Percentiles rank a stretch among this genome's conserved stretches.
Evolutionary conservation across 2,797 vertebrate genomes (phyloP).

Genomic region (Falco biarmicus): DNA sequence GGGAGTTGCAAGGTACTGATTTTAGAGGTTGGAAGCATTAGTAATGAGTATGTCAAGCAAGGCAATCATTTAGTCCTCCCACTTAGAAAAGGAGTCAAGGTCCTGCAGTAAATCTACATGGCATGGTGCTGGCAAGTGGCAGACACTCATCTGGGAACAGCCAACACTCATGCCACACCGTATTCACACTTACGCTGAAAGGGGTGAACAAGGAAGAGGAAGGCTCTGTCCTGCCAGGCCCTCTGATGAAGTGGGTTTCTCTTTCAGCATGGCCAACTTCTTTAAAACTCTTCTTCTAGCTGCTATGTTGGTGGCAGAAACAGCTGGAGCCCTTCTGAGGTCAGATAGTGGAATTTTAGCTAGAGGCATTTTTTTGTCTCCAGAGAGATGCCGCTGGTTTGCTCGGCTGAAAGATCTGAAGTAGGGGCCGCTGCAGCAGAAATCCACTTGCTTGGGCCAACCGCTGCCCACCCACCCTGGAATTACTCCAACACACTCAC

Average conservation of each 20-base stretch:
- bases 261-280: neutral
- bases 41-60: neutral
- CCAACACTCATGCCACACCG: neutral
- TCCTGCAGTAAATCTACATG: neutral
- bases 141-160: neutral
- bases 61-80: rapidly evolving
- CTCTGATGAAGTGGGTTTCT: neutral
- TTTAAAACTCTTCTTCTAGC: slow-evolving; percentile 15
- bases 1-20: neutral
- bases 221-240: neutral
- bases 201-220: neutral
- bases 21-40: neutral
- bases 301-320: slow-evolving; percentile 50
- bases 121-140: neutral
- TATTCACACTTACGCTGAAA: neutral
- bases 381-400: slow-evolving; percentile 63
- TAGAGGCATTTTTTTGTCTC: slow-evolving; percentile 64
- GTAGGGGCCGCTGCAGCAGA: slow-evolving; percentile 61
- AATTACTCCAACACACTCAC: slow-evolving; percentile 38
- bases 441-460: slow-evolving; percentile 55
- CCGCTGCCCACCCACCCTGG: slow-evolving; percentile 59
- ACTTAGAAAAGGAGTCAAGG: neutral
- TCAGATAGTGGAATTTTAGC: slow-evolving; percentile 76
- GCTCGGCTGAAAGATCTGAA: slow-evolving; percentile 79
- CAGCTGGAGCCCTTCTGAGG: slow-evolving; percentile 64